Base-by-base conservation (phyloP, 2,888 invertebrate genomes). In the Agrotis ipsilon region DNA sequence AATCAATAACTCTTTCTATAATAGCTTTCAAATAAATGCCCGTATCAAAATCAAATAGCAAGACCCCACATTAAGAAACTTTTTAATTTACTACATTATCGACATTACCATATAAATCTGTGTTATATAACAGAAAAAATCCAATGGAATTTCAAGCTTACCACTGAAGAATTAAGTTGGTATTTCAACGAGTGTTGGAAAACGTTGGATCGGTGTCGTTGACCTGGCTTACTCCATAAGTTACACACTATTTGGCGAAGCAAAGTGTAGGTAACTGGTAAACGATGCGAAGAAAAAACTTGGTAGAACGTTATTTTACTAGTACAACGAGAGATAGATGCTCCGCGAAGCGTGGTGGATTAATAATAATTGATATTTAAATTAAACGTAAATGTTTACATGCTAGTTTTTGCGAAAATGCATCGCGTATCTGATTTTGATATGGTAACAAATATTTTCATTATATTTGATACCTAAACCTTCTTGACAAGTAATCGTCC, bases 141-240 rank as follows among this genome's bases (percentile, higher is more conserved):
- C 13, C 45, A 70, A 21, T 13, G 1, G 6, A 85, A 77, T 68
- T 24, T 63, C 48, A 71, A 74, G 65, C 39, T 51, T 77, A 79
- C 7, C 0, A 11, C 9, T 14, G 3, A 4, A 24, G 16, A 19
- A 46, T 78, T 75, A 66, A 74, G 82, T 75, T 61, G 57, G 24
- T 45, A 63, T 81, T 81, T 39, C 54, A 65, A 65, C 68, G 68
- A 43, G 18, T n/a, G 46, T 67, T 45, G 51, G 59, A 27, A 60
- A 74, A 74, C 77, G 76, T 77, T 68, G 85, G 87, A 92, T 90
- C 90, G 89, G 90, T 89, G 93, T 87, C 92, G 88, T 88, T 75
- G 92, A 91, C 90, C 92, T 68, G 82, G 71, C 82, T 80, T 82
- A 80, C 87, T 76, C 83, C 88, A 88, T 89, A 89, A 87, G 88